Evolutionary conservation across 2,888 invertebrate species (phyloP), one percentile per base, ranked within the genome.

Genomic region (Lordiphosa fenestrarum): DNA sequence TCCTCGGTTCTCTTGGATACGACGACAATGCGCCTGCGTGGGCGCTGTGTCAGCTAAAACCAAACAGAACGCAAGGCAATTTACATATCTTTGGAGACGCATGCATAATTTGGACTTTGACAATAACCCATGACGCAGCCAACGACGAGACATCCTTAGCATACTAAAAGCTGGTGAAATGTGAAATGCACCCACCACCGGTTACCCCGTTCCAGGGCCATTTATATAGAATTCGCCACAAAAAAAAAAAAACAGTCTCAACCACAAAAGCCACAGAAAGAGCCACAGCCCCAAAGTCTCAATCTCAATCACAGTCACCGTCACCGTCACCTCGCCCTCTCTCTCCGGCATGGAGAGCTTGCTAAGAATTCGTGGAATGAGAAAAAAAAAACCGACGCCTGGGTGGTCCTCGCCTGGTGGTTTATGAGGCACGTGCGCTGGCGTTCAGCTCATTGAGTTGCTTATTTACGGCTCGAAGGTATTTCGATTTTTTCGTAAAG

Each of bases 341-440:
- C 19, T 19, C 35, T 46, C 33, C 19, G 10, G 35, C 15, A 30
- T 49, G 50, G 30, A 36, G 67, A 66, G 67, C 71, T 67, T 70
- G 61, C 54, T 58, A 77, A 69, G 84, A 81, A 77, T 77, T 77
- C 77, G 78, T 84, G 77, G 77, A 77, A 77, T 77, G 77, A 77
- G 7, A 25, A 25, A 25, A 23, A 21, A 21, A 25, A 25, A 25
- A 25, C 7, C 81, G 30, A 44, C 42, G 44, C 82, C 62, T 77
- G 77, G 77, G 77, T 77, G 77, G 77, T 77, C 77, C 39, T 53
- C 44, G 58, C 48, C 47, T 57, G 59, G 70, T 83, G 84, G 76
- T 83, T 77, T 83, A 80, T 76, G 77, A 71, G 77, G 77, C 77
- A 77, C 77, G 84, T 77, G 77, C 77, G 82, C 84, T 84, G 84